Percentiles rank a stretch among this genome's conserved stretches.
Conservation (phyloP, 2,888 invertebrate genomes). For the Drosophila greeni region DNA sequence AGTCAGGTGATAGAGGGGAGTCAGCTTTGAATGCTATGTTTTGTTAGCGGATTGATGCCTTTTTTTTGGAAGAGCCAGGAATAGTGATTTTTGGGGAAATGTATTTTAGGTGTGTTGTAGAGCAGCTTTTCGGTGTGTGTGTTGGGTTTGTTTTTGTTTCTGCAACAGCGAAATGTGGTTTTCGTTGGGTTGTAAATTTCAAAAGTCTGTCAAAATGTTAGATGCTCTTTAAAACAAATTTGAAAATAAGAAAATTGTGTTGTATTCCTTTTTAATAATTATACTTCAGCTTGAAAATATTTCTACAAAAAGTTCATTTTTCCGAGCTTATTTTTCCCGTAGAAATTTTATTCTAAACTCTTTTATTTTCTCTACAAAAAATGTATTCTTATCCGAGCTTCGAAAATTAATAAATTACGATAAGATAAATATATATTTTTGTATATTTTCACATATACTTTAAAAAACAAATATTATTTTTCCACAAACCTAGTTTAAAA, state of each 20-base stretch:
- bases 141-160: neutral
- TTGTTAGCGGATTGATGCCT: constrained; percentile 3
- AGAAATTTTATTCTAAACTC: too few relatives aligned
- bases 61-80: neutral
- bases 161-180: neutral
- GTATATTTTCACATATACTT: too few relatives aligned
- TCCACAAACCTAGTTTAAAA: neutral
- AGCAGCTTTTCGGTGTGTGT: neutral
- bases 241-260: too few relatives aligned
- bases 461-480: fast-evolving
- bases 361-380: neutral
- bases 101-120: neutral
- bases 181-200: neutral
- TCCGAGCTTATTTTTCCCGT: neutral
- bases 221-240: neutral
- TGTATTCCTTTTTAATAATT: too few relatives aligned
- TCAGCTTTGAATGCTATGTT: neutral
- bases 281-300: neutral
- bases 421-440: too few relatives aligned
- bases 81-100: neutral
- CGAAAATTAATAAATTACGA: too few relatives aligned
- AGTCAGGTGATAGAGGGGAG: too few relatives aligned
- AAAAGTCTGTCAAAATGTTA: neutral
- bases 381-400: too few relatives aligned
- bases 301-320: neutral